phyloP scores from a whole-genome alignment of 2,113 vertebrate species.

The Gopherus evgoodei region DNA sequence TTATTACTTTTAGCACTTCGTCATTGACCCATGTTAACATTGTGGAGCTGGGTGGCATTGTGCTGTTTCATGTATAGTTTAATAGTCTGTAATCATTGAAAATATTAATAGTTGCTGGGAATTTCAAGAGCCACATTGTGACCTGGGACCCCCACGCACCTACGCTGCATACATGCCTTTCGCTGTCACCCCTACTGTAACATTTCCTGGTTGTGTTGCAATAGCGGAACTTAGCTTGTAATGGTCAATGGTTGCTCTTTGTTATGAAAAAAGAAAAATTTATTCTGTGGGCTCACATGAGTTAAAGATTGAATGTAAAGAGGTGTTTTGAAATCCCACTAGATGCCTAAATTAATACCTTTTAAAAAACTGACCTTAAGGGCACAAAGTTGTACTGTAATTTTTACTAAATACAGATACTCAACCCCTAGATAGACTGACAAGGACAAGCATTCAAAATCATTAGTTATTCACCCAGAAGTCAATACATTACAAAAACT shows the following conservation, averaged over 20 bases:
- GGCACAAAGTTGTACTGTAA: neutral
- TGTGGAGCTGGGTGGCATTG: neutral
- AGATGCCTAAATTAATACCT: neutral
- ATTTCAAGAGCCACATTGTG: neutral
- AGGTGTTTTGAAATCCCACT: neutral
- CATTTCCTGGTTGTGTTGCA: neutral
- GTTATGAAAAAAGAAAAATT: neutral
- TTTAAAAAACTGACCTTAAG: neutral
- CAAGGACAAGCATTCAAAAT: neutral
- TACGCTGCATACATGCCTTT: neutral
- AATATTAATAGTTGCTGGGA: neutral
- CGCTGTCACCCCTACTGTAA: neutral
- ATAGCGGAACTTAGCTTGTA: neutral
- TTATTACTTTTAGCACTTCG: neutral
- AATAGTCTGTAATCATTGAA: neutral
- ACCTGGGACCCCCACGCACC: neutral
- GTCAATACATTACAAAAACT: neutral
- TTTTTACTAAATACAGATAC: neutral
- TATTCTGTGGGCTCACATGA: neutral
- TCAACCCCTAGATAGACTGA: neutral
- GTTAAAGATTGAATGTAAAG: neutral
- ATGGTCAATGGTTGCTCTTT: neutral
- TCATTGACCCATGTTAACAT: neutral
- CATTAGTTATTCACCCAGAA: neutral
- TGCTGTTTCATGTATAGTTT: neutral